Evolutionary conservation across 1,140 invertebrate genomes (phyloP), one percentile per base, ranked within the genome.

Genomic region (Temnothorax curvispinosus): DNA sequence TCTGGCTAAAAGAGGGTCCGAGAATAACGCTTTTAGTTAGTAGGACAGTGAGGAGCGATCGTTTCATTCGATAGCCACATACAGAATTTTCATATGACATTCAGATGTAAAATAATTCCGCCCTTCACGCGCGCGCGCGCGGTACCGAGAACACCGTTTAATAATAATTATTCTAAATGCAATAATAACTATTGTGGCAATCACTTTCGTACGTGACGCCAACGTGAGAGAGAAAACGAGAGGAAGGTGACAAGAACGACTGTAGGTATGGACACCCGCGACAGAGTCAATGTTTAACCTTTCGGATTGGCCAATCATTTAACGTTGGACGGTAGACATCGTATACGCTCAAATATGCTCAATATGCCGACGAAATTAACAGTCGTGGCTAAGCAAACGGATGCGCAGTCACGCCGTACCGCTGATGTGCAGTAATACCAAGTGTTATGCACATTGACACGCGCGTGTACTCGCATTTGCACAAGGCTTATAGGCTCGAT

Each of bases 271-370:
- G 15, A 78, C 38, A 78, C n/a, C 44, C 69, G 54, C 56, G 81
- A 44, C 47, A 85, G 58, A 77, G 82, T 85, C 82, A 85, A 78
- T 85, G 74, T 85, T 85, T 85, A 78, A 76, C 21, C 62, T 85
- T 18, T 67, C 60, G 75, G 72, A 85, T 85, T 85, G 82, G 82
- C 72, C 82, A 78, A 85, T 85, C 82, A 65, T 85, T 85, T 85
- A 85, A 85, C 80, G 69, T 84, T 58, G 54, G 54, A 54, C 74
- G 60, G 32, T 65, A 78, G 58, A 67, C 58, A 44, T 21, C 74
- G 74, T 78, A 78, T 67, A 78, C 47, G 60, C 75, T 58, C 82
- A 85, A 85, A 85, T 85, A 85, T 85, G 60, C 82, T 78, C 82
- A 47, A 85, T 85, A 85, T 65, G 60, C 60, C 82, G 50, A 67